These are phyloP conservation scores for Pogonus chalceus DNA, from an alignment of 1,140 invertebrate genomes.

Conservation along the genomic window DNA sequence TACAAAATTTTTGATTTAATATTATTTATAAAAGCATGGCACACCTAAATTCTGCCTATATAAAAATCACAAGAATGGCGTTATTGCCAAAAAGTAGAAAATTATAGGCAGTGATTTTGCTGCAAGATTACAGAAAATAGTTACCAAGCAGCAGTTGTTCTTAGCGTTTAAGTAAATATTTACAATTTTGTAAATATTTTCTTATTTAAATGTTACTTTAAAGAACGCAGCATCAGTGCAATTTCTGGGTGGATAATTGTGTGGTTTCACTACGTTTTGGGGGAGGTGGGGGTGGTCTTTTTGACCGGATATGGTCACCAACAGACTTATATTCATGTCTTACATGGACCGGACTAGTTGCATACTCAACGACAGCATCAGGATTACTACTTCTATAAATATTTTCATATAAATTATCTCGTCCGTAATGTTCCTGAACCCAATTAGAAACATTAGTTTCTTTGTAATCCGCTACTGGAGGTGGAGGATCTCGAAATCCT, in stretches of 20 bases:
- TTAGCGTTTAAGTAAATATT: neutral
- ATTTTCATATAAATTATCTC: constrained; percentile 50
- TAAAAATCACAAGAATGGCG: neutral
- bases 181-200: neutral
- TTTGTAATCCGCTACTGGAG: constrained; percentile 55
- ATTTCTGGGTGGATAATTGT: constrained; percentile 46
- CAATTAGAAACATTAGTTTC: constrained; percentile 79
- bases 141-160: neutral
- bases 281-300: constrained; percentile 62
- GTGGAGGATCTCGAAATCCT: constrained; percentile 71
- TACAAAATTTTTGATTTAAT: neutral
- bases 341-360: constrained; percentile 32
- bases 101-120: neutral
- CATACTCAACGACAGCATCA: constrained; percentile 36
- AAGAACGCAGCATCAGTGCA: constrained; percentile 24
- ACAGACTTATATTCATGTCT: constrained; percentile 15
- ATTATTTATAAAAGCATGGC: neutral
- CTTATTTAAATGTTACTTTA: neutral
- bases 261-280: constrained; percentile 70
- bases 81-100: constrained; percentile 1
- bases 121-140: neutral
- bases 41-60: neutral
- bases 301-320: constrained; percentile 30
- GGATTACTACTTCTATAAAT: constrained; percentile 42
- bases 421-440: constrained; percentile 81